These are phyloP conservation scores for Hylaeus anthracinus DNA, from an alignment of 1,140 invertebrate genomes.

Conservation along the genomic window DNA sequence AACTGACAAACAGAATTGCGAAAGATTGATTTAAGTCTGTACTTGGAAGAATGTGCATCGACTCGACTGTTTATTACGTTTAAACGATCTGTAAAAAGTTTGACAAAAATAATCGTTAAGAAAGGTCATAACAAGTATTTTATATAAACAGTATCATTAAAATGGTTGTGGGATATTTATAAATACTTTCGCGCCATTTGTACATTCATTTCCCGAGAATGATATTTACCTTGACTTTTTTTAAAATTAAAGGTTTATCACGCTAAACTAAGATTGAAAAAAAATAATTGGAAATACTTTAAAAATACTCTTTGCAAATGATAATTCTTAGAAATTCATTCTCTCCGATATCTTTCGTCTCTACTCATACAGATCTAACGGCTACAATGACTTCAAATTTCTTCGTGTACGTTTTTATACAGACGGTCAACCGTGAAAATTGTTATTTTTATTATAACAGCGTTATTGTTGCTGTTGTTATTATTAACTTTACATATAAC, in stretches of 20 bases:
- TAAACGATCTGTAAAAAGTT: not conserved
- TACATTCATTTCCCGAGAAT: not conserved
- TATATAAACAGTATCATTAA: not conserved
- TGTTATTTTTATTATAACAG: slow-evolving; percentile 55
- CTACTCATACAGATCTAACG: slow-evolving; percentile 60
- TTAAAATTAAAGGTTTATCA: not conserved
- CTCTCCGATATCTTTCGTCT: slow-evolving; percentile 34
- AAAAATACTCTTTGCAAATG: slow-evolving; percentile 80
- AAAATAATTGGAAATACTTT: slow-evolving; percentile 80
- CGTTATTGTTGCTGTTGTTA: slow-evolving; percentile 58
- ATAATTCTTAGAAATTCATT: slow-evolving; percentile 63
- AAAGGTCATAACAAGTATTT: not conserved
- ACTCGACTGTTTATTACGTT: not conserved
- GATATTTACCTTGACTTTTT: not conserved
- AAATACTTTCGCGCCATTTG: not conserved
- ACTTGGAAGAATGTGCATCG: not conserved
- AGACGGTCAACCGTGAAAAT: slow-evolving; percentile 73
- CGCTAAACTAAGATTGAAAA: too few relatives aligned
- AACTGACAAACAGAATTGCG: not conserved
- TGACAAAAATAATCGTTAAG: not conserved
- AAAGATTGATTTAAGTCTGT: not conserved
- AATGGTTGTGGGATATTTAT: not conserved
- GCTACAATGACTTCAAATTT: slow-evolving; percentile 59
- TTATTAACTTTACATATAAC: slow-evolving; percentile 58
- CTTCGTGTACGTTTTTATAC: slow-evolving; percentile 65